Conservation (phyloP, 2,113 vertebrate species). For the Strix uralensis region DNA sequence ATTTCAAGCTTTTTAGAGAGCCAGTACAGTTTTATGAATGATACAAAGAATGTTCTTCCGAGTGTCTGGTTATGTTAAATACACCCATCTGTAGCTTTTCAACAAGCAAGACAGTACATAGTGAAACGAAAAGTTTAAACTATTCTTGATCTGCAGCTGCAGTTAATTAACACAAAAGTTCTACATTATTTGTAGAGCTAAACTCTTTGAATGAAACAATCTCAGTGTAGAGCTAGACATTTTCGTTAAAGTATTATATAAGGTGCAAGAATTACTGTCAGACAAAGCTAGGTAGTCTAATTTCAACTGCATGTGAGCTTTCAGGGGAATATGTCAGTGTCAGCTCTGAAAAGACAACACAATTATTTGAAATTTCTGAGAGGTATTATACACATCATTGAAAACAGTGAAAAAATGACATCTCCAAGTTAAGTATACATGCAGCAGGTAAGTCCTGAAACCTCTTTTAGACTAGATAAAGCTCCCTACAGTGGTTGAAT, state of each 20-base stretch:
- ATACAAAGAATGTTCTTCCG: neutral
- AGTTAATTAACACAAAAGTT: constrained; percentile 1
- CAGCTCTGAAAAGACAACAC: neutral
- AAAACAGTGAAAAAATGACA: neutral
- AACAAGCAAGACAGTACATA: neutral
- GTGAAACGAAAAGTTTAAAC: neutral
- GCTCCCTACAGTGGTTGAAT: neutral
- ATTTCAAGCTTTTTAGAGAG: neutral
- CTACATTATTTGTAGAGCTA: neutral
- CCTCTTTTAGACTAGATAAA: neutral
- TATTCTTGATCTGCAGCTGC: neutral
- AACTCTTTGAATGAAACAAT: neutral
- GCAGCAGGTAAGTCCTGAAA: neutral
- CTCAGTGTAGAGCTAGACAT: neutral
- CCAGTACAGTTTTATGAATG: neutral
- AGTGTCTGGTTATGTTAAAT: neutral
- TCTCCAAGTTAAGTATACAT: neutral
- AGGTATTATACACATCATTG: neutral
- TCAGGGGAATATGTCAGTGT: neutral
- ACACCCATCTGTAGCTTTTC: neutral
- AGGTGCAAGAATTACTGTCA: neutral
- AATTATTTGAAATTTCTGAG: neutral
- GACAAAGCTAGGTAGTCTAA: neutral
- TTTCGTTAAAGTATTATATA: neutral
- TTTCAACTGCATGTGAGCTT: neutral